These are phyloP conservation scores for Semaprochilodus insignis DNA, from an alignment of 2,797 vertebrate genomes.

Conservation along the genomic window DNA sequence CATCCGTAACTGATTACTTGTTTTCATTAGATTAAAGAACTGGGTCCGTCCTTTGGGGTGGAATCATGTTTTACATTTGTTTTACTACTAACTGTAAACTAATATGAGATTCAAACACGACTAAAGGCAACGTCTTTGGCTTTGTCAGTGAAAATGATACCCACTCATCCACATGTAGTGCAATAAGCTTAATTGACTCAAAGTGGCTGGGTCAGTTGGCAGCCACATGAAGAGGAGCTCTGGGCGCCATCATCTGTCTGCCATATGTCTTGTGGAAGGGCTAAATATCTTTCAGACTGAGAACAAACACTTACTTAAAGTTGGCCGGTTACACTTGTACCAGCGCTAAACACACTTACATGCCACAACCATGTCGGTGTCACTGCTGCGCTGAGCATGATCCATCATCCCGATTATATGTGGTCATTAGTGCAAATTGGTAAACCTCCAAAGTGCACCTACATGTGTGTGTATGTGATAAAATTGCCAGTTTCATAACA, in stretches of 20 bases:
- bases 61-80: background rate
- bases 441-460: no score
- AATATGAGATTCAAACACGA: background rate
- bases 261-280: background rate
- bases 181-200: slow-evolving; percentile 10
- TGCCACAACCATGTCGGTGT: no score
- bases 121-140: background rate
- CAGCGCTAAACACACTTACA: no score
- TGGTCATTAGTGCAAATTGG: no score
- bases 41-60: background rate
- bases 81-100: background rate
- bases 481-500: no score
- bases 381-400: no score
- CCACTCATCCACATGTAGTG: slow-evolving; percentile 1
- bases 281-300: background rate
- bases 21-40: background rate
- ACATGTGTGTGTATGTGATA: no score
- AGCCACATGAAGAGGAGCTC: background rate
- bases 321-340: background rate
- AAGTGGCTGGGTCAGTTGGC: background rate
- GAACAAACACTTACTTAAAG: background rate
- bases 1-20: background rate
- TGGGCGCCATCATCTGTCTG: background rate
- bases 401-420: no score
- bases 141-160: background rate